Base-by-base conservation (phyloP, 2,113 vertebrate genomes). In the Dicrurus megarhynchus region DNA sequence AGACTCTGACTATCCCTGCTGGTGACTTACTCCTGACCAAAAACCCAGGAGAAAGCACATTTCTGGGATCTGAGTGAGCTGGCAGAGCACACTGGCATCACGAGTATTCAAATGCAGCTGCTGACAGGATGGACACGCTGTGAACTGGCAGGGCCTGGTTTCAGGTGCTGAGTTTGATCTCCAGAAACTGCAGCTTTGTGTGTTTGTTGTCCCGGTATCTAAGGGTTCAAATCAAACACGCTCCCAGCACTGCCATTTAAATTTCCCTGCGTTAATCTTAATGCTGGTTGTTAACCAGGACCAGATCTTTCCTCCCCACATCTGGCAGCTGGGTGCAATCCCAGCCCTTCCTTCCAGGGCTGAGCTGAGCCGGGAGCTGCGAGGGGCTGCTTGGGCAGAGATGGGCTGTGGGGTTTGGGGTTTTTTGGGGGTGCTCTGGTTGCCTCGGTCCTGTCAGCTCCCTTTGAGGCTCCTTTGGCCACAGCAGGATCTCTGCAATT, bases 391-490 rank as follows among this genome's bases (percentile, higher is more conserved):
- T 35, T 9, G 82, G 53, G 56, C 41, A 9, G 28, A 23, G 73
- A 22, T 10, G 2, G 8, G 46, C 3, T 46, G n/a, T 52, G 67
- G 39, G 14, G 35, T 23, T 82, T 61, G 53, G 26, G 61, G 20
- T 74, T 77, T 44, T 74, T 77, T 44, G 46, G 20, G 57, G 35
- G 10, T 4, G 23, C 37, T 42, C 24, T 3, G 6, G 6, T 63
- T 3, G 23, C 50, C 79, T 73, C 8, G 17, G 44, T 47, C 1
- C 0, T 3, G 46, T 5, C 1, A 0, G 9, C 13, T 92, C 32
- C 60, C 14, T 70, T 15, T 10, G 83, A 61, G 74, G 24, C 67
- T 59, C 8, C 6, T 67, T 30, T 7, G 73, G 74, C 32, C 13
- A 3, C 83, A 1, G 56, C 56, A 15, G 90, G 33, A 61, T 39